Evolutionary conservation across 2,888 invertebrate genomes (phyloP).

Genomic region (Eudemis profundana): DNA sequence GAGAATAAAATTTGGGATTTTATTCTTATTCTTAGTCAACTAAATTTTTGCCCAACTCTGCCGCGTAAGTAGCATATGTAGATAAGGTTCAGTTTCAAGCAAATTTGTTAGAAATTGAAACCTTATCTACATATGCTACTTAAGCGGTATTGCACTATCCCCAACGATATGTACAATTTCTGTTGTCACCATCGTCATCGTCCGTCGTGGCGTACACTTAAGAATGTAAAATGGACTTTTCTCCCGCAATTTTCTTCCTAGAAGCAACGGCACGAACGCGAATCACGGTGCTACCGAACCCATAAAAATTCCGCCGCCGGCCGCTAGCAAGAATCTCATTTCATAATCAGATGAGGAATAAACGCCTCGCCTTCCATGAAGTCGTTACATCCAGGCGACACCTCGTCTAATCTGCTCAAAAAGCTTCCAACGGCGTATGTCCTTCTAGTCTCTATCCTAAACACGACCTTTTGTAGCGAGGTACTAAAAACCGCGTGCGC

Average conservation of each 20-base stretch:
- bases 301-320: slow-evolving; percentile 54
- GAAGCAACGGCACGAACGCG: slow-evolving; percentile 48
- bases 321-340: slow-evolving; percentile 54
- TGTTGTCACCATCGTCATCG: too few relatives aligned
- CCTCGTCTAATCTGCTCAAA: slow-evolving; percentile 60
- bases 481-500: slow-evolving; percentile 47
- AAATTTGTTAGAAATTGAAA: too few relatives aligned
- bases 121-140: too few relatives aligned
- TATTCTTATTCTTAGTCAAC: too few relatives aligned
- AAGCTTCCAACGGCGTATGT: slow-evolving; percentile 1
- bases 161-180: too few relatives aligned
- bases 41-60: too few relatives aligned
- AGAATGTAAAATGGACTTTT: not conserved
- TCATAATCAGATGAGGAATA: slow-evolving; percentile 57
- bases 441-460: not conserved
- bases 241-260: slow-evolving; percentile 51
- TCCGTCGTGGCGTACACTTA: too few relatives aligned
- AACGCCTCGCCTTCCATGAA: slow-evolving; percentile 60
- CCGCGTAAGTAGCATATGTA: too few relatives aligned
- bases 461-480: not conserved
- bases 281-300: slow-evolving; percentile 51
- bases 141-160: too few relatives aligned
- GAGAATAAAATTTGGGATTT: too few relatives aligned
- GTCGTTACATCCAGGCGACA: slow-evolving; percentile 65
- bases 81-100: too few relatives aligned